Conservation (phyloP, 2,888 invertebrate genomes). For the Anaspis maculata region DNA sequence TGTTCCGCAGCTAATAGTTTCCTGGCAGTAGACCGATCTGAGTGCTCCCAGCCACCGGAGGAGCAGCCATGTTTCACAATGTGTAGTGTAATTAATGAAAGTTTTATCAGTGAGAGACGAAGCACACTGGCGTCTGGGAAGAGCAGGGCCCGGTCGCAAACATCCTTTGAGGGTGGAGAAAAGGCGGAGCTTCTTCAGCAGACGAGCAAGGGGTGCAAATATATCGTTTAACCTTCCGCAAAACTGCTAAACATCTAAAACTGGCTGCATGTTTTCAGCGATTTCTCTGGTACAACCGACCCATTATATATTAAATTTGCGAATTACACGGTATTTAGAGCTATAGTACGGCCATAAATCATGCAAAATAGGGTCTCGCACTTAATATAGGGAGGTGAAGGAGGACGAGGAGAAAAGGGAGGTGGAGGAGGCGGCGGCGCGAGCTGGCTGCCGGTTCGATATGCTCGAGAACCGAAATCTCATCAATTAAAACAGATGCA, state of each 20-base stretch:
- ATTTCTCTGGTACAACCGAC: slow-evolving; percentile 38
- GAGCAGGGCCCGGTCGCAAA: slow-evolving; percentile 26
- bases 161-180: slow-evolving; percentile 28
- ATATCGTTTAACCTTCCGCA: slow-evolving; percentile 30
- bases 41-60: no score
- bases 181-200: slow-evolving; percentile 29
- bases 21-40: no score
- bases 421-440: slow-evolving; percentile 24
- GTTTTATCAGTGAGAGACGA: slow-evolving; percentile 18
- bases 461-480: slow-evolving; percentile 26
- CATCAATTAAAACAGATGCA: slow-evolving; percentile 25
- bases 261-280: slow-evolving; percentile 37
- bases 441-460: slow-evolving; percentile 26
- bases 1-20: no score
- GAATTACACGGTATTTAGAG: slow-evolving; percentile 71
- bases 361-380: slow-evolving; percentile 43
- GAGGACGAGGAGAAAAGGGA: no score
- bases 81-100: slow-evolving; percentile 31
- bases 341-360: slow-evolving; percentile 62
- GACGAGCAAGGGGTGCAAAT: slow-evolving; percentile 32
- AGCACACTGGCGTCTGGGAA: slow-evolving; percentile 21
- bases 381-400: slow-evolving; percentile 42
- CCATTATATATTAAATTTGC: slow-evolving; percentile 65
- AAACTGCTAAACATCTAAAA: slow-evolving; percentile 33
- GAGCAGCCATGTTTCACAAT: slow-evolving; percentile 28